phyloP scores from a whole-genome alignment of 2,797 vertebrate genomes.

The Eidolon dupreanum region DNA sequence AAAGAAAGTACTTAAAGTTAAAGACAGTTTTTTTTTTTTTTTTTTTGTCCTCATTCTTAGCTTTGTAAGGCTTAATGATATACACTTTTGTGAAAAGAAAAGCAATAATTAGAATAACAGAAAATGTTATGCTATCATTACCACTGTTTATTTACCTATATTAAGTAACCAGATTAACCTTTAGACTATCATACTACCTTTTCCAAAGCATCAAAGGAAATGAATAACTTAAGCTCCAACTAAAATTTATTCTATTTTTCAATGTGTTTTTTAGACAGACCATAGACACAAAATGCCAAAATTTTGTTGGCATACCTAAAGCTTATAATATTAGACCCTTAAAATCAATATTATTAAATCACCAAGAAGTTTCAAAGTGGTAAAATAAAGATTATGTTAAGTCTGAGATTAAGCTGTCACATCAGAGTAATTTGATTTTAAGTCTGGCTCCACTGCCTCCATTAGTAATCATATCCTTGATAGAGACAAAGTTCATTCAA shows the following conservation, averaged over 20 bases:
- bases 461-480: constrained; percentile 65
- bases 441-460: constrained; percentile 42
- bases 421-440: constrained; percentile 76
- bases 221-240: neutral
- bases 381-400: constrained; percentile 55
- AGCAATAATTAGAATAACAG: constrained; percentile 59
- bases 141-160: neutral
- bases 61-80: constrained; percentile 65
- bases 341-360: constrained; percentile 55
- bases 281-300: neutral
- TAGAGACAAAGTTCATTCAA: constrained; percentile 67
- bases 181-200: neutral
- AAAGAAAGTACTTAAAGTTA: constrained; percentile 74
- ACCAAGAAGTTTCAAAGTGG: constrained; percentile 59
- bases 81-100: constrained; percentile 63
- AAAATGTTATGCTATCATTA: neutral
- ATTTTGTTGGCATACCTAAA: neutral
- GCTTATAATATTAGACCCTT: neutral
- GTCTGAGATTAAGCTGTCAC: constrained; percentile 70
- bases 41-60: constrained; percentile 56
- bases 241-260: neutral
- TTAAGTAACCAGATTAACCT: neutral
- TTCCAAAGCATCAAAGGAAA: neutral
- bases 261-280: neutral
- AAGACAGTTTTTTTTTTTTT: neutral